Percentiles rank a stretch among this genome's conserved stretches.
These are phyloP conservation scores for Proterorhinus semilunaris DNA, from an alignment of 2,113 vertebrate genomes.

Conservation along the genomic window DNA sequence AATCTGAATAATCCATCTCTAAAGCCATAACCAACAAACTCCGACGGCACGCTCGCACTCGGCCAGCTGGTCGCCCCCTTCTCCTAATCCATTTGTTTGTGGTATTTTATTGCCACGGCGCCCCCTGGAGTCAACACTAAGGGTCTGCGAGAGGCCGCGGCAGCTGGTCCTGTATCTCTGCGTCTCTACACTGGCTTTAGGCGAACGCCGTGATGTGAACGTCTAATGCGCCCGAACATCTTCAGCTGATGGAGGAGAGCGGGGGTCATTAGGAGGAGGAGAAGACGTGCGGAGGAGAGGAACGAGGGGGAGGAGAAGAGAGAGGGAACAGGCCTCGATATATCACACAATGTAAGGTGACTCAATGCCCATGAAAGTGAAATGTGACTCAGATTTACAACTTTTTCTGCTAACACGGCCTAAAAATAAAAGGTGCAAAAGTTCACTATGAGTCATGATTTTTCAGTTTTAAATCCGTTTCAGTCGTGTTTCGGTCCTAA, in stretches of 20 bases:
- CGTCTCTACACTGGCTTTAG: constrained; percentile 50
- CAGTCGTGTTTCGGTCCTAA: too few species aligned
- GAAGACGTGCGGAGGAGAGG: too few species aligned
- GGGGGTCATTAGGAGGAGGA: too few species aligned
- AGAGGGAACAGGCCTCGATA: not conserved
- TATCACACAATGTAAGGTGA: too few species aligned
- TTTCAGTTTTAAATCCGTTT: too few species aligned
- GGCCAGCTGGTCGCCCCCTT: not conserved
- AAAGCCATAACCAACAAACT: not conserved
- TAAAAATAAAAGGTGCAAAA: too few species aligned
- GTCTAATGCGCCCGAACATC: constrained; percentile 56
- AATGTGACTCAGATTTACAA: too few species aligned
- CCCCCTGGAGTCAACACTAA: constrained; percentile 40
- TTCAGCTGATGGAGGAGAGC: not conserved
- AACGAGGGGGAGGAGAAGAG: not conserved
- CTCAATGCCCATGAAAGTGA: too few species aligned
- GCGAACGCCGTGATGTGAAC: constrained; percentile 35
- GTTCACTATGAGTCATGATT: too few species aligned
- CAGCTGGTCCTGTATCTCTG: constrained; percentile 53
- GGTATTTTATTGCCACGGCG: constrained; percentile 45
- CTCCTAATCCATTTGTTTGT: not conserved
- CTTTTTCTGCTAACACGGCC: too few species aligned
- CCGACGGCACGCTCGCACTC: too few species aligned
- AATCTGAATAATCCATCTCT: not conserved
- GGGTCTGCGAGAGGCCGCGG: constrained; percentile 26